Base-by-base conservation (phyloP, 2,888 invertebrate genomes). In the Leucania comma region DNA sequence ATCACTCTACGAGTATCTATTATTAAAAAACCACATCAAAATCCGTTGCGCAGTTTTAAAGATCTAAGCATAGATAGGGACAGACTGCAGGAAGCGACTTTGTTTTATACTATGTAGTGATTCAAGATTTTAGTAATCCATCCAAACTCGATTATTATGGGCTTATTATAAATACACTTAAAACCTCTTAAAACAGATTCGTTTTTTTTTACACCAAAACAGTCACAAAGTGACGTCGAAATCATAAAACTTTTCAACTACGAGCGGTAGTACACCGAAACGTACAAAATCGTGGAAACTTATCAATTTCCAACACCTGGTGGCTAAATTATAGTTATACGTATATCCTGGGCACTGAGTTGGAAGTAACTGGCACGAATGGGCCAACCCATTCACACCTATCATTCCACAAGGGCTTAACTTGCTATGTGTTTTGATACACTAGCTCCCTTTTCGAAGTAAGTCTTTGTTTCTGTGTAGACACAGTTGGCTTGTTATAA, bases 301-400 rank as follows among this genome's bases (percentile, higher is more conserved):
- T 85, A 83, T 81, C 84, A 84, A 82, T 86, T 76, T 35, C 62
- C 59, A 53, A 60, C 88, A 86, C 83, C 88, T 86, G 85, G 53
- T 58, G 20, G 54, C 72, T 80, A 64, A 85, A 73, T 76, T 81
- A 83, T 83, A 76, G 74, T 72, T 72, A 71, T 61, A 64, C 20
- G 48, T 75, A 58, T 70, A 61, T 38, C 60, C 26, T 57, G 68
- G 48, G 67, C 85, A 84, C 65, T 75, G 81, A 77, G 56, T 67
- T 80, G 85, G 82, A 88, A 88, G 68, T 87, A 87, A 88, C 81
- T 59, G 68, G 67, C 77, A 72, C 80, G 72, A 80, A 77, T 46
- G 63, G 72, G 57, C 48, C 67, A 50, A 8, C 68, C 56, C 82
- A 78, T 84, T 79, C 82, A 81, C 80, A 81, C 74, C 51, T 72